Evolutionary conservation across 2,888 invertebrate species (phyloP).

Genomic region (Drosophila merina): DNA sequence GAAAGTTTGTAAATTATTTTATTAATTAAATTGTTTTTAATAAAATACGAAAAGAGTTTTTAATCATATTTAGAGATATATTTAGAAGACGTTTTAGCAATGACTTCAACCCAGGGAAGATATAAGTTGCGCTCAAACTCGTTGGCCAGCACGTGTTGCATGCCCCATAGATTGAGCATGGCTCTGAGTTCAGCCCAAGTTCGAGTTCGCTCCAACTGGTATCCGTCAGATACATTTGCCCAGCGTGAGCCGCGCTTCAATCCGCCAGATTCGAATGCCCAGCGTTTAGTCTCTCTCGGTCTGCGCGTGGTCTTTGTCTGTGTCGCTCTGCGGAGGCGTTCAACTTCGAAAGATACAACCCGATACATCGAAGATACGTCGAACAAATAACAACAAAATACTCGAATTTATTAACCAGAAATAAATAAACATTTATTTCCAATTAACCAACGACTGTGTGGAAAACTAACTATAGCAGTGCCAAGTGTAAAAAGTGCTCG

Average conservation of each 20-base stretch:
- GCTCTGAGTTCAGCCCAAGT: slow-evolving; percentile 20
- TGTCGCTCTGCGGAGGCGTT: slow-evolving; percentile 36
- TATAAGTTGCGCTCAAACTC: slow-evolving; percentile 45
- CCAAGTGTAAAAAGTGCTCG: slow-evolving; percentile 6
- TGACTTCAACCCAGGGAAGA: slow-evolving; percentile 46
- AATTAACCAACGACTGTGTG: slow-evolving; percentile 3
- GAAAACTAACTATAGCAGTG: slow-evolving; percentile 10
- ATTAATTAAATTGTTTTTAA: background rate
- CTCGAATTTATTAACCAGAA: background rate
- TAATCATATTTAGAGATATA: background rate
- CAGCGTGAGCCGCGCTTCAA: slow-evolving; percentile 63
- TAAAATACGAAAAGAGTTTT: background rate
- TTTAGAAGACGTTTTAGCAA: slow-evolving; percentile 34
- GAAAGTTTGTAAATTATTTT: too few relatives aligned
- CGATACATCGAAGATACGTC: slow-evolving; percentile 8
- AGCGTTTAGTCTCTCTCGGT: slow-evolving; percentile 67
- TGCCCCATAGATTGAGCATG: slow-evolving; percentile 10
- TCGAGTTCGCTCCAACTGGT: slow-evolving; percentile 48
- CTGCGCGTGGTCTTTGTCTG: slow-evolving; percentile 59
- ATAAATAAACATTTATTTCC: slow-evolving; percentile 1
- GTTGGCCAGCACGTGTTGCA: slow-evolving; percentile 9
- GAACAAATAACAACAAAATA: slow-evolving; percentile 6
- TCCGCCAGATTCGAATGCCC: slow-evolving; percentile 22
- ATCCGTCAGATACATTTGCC: slow-evolving; percentile 15
- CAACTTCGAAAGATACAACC: slow-evolving; percentile 7